Percentiles rank a stretch among this genome's conserved stretches.
These are phyloP conservation scores for Tuberolachnus salignus DNA, from an alignment of 2,888 invertebrate species.

Conservation along the genomic window DNA sequence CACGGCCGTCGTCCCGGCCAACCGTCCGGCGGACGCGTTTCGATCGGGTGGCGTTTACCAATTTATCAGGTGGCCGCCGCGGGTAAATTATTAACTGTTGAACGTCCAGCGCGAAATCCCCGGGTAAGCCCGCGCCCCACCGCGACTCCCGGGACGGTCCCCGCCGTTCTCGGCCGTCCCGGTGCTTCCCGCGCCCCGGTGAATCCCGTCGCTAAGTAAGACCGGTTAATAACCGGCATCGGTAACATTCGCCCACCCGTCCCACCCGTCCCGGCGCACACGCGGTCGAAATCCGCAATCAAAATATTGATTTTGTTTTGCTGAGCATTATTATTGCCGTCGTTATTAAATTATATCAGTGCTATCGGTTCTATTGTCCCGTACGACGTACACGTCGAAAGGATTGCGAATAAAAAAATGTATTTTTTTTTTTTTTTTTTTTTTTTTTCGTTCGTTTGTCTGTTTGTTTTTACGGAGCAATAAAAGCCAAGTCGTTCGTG, in stretches of 20 bases:
- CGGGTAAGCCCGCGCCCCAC: conserved; percentile 18
- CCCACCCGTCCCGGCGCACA: neutral
- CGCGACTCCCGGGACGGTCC: too few species aligned
- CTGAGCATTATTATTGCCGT: too few species aligned
- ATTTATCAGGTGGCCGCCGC: conserved; percentile 32
- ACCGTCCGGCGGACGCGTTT: conserved; percentile 18
- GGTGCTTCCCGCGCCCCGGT: conserved; percentile 14
- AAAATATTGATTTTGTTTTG: neutral
- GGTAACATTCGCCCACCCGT: neutral
- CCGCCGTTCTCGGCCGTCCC: neutral
- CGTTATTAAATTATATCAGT: too few species aligned
- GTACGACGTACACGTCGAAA: too few species aligned
- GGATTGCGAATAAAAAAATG: too few species aligned
- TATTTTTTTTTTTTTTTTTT: too few species aligned
- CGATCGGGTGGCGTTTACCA: conserved; percentile 25
- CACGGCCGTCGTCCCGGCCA: too few species aligned
- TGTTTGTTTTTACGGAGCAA: too few species aligned
- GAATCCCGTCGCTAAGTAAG: conserved; percentile 41
- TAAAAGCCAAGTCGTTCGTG: too few species aligned
- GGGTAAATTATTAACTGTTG: conserved; percentile 39
- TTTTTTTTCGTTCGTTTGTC: too few species aligned
- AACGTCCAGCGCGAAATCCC: conserved; percentile 37
- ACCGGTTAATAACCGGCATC: conserved; percentile 42
- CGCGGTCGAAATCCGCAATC: neutral
- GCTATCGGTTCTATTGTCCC: too few species aligned